Evolutionary conservation across 2,797 vertebrate species (phyloP).

Genomic region (Notolepis coatsorum): DNA sequence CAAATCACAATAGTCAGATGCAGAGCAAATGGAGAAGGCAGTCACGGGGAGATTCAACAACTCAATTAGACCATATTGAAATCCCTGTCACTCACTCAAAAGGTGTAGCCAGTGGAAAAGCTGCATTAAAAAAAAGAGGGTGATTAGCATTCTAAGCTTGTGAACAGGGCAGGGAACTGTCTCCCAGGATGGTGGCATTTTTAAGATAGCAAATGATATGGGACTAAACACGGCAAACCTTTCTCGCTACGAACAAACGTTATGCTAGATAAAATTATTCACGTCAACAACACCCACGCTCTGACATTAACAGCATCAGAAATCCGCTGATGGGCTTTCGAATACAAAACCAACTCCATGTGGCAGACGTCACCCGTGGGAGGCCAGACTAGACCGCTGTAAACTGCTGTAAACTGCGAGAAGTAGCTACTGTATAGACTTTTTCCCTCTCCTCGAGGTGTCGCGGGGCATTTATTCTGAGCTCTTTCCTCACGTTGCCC

Average conservation of each 20-base stretch:
- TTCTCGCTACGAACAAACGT: slow-evolving; percentile 32
- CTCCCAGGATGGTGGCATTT: slow-evolving; percentile 8
- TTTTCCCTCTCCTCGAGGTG: slow-evolving; percentile 38
- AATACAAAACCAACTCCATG: neutral
- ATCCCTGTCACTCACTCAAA: slow-evolving; percentile 65
- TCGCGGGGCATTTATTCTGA: slow-evolving; percentile 49
- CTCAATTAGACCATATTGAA: slow-evolving; percentile 71
- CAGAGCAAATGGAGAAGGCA: slow-evolving; percentile 48
- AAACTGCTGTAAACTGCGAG: slow-evolving; percentile 6
- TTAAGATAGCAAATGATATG: neutral
- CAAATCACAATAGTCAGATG: slow-evolving; percentile 66
- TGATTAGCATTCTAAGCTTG: slow-evolving; percentile 27
- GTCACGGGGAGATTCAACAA: slow-evolving; percentile 50
- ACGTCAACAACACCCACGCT: slow-evolving; percentile 16
- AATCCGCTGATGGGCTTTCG: slow-evolving; percentile 52
- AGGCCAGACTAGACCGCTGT: slow-evolving; percentile 36
- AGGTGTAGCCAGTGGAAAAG: slow-evolving; percentile 9
- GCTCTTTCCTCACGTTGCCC: slow-evolving; percentile 48
- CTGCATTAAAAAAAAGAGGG: neutral
- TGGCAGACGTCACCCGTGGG: slow-evolving; percentile 26
- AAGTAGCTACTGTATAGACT: neutral
- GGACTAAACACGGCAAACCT: slow-evolving; percentile 25
- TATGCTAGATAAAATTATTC: slow-evolving; percentile 38
- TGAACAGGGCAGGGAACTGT: neutral
- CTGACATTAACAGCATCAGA: slow-evolving; percentile 60